These are phyloP conservation scores for Drosophila rubida DNA, from an alignment of 2,888 invertebrate genomes.

Conservation along the genomic window DNA sequence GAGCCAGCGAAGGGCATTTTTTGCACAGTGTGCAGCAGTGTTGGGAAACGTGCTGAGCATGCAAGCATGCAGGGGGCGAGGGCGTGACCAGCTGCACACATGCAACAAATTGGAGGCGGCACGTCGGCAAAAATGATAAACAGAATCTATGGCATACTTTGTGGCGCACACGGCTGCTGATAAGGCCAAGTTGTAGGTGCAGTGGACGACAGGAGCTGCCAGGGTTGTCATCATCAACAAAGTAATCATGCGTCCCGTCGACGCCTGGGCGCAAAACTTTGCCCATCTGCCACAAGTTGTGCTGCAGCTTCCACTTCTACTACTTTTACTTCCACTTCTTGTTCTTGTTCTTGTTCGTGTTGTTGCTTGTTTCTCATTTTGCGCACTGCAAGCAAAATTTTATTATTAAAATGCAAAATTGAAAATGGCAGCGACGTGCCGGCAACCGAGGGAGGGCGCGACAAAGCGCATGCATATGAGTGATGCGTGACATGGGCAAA, in stretches of 20 bases:
- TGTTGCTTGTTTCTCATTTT: slow-evolving; percentile 43
- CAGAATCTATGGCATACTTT: slow-evolving; percentile 77
- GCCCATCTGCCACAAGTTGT: slow-evolving; percentile 62
- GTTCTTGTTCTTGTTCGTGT: background rate
- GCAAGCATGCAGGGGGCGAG: background rate
- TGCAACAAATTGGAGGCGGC: slow-evolving; percentile 73
- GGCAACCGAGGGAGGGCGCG: slow-evolving; percentile 22
- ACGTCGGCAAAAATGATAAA: slow-evolving; percentile 74
- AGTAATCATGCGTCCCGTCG: slow-evolving; percentile 68
- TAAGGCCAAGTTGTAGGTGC: slow-evolving; percentile 53
- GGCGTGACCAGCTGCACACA: slow-evolving; percentile 31
- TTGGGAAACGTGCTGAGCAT: slow-evolving; percentile 34
- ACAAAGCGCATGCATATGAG: slow-evolving; percentile 59
- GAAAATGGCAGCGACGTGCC: slow-evolving; percentile 75
- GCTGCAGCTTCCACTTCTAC: slow-evolving; percentile 15
- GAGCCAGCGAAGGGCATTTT: slow-evolving; percentile 4
- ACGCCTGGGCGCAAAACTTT: slow-evolving; percentile 58
- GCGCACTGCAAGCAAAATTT: slow-evolving; percentile 68
- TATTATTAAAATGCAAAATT: slow-evolving; percentile 81
- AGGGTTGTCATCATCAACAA: slow-evolving; percentile 80
- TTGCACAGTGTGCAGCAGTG: background rate
- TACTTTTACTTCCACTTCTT: slow-evolving; percentile 6
- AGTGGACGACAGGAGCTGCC: slow-evolving; percentile 38
- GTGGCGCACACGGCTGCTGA: slow-evolving; percentile 67
- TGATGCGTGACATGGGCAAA: slow-evolving; percentile 67